Base-by-base conservation (phyloP, 2,797 vertebrate species). In the Danio jaintianensis region DNA sequence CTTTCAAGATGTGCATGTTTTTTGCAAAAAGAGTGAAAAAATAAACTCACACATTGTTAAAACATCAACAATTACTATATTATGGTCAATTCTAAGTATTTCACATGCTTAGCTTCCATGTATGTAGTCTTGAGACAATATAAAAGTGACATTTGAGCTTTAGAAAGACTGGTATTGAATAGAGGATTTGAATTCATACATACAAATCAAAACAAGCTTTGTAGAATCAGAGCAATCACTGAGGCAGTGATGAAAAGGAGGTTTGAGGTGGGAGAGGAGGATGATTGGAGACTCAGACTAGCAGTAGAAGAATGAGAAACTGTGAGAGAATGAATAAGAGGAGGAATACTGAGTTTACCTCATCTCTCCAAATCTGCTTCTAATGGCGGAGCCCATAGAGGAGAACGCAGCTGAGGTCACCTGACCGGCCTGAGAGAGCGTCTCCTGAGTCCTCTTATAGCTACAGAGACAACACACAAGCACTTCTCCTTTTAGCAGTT, bases 371-470 rank as follows among this genome's bases (percentile, higher is more conserved):
- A 99, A 90, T 83, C 95, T 96, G 89, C 93, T 94, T 91, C 96
- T 96, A 91, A 99, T 93, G 82, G 92, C 94, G 66, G 96, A 91
- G 3, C 96, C 94, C 90, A 98, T 47, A 0, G 85, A 95, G 84
- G 96, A 96, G 87, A 99, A 88, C 1, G 96, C 96, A 63, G 96
- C 93, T 2, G 97, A 94, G 2, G 97, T 98, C 91, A 94, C 94
- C 87, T 97, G 96, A 22, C 97, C 95, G 0, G 97, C 98, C 80
- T 97, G 95, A 52, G 95, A 96, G 45, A 99, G 91, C 7, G 94
- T 94, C 83, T 98, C 97, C 86, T 96, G 95, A 80, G 98, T 98
- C 89, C 95, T 98, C 92, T 96, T 92, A 47, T 96, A 98, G 55
- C 98, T 99, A 81, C 13, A 82, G 13, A 85, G 10, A 29, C 7